Evolutionary conservation across 2,888 invertebrate species (phyloP), one percentile per base, ranked within the genome.

Genomic region (Pilophorus perplexus): DNA sequence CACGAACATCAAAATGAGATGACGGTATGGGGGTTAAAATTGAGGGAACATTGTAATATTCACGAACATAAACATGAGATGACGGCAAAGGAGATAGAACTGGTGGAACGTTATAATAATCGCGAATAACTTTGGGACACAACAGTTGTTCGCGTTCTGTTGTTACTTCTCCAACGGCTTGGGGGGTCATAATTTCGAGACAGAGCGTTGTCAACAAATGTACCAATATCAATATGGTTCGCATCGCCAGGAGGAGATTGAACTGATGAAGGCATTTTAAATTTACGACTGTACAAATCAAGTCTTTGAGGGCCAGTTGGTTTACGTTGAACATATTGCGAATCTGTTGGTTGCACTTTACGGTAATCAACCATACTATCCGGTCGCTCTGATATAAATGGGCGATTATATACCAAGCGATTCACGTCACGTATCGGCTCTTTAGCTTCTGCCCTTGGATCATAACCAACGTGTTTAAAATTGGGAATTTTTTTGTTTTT

Each of bases 381-480:
- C n/a, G 40, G 12, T 40, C 40, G 40, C 16, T 3, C 12, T 4
- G 3, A 3, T 40, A 16, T 40, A 14, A 14, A n/a, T n/a, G n/a
- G n/a, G n/a, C n/a, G 40, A 6, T 40, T n/a, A 12, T 16, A 16
- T 40, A 40, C 16, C 40, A 12, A 16, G 16, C 40, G 40, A 14
- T 40, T 12, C 16, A 40, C 40, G n/a, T 40, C 16, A 40, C 40
- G 40, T 40, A 3, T 3, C n/a, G 40, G 12, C 40, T 4, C 40
- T 40, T 40, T 40, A 40, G 40, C 40, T 40, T 40, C 40, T 40
- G 40, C 12, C 40, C 40, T 40, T 40, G 40, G 40, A 40, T 40
- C 40, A 12, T 40, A 40, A 40, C 12, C 40, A 40, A 16, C 40
- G 40, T 40, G 40, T 12, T 12, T 40, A 16, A 14, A 40, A 3